Base-by-base conservation (phyloP, 2,888 invertebrate species). In the Dioctria rufipes region DNA sequence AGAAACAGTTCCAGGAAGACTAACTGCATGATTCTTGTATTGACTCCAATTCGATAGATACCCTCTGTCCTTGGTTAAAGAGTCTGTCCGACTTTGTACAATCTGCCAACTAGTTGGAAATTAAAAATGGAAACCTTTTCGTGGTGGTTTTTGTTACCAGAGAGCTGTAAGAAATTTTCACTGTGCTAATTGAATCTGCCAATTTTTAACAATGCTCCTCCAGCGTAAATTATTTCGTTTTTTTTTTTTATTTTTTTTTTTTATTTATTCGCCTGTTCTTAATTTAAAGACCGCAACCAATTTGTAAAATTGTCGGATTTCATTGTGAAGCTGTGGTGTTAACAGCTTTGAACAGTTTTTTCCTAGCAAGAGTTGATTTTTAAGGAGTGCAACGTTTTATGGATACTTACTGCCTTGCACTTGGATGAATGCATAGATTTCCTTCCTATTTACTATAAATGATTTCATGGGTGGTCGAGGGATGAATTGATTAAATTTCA, bases 141-240 rank as follows among this genome's bases (percentile, higher is more conserved):
- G 54, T 4, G 54, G 9, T 8, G 54, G n/a, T 54, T n/a, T 25
- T 25, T 25, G 25, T 25, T 25, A 25, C 25, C 25, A 25, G 25
- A 25, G 25, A 25, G 0, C 25, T 25, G 25, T 25, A 25, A 25
- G 25, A 25, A 25, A 25, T 25, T 0, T 25, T 25, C 25, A 25
- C 25, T 25, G n/a, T 3, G 46, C 67, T 67, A 67, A 67, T 67
- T 46, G 67, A 67, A 67, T 67, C 67, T 67, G 67, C 67, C 67
- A 67, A 67, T 67, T 43, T 67, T 49, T 37, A 49, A 11, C 67
- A 67, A 67, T 46, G 67, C 43, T n/a, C 25, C 25, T 25, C 25
- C 25, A n/a, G 13, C 37, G 67, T 9, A 43, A 43, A 37, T 9
- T 67, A 25, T 25, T 25, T 25, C 25, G 25, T 25, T 25, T 0